A percentile compares a stretch with the other conserved stretches of the same genome.
Evolutionary conservation across 2,113 vertebrate genomes (phyloP).

Genomic region (Brachionichthys hirsutus): DNA sequence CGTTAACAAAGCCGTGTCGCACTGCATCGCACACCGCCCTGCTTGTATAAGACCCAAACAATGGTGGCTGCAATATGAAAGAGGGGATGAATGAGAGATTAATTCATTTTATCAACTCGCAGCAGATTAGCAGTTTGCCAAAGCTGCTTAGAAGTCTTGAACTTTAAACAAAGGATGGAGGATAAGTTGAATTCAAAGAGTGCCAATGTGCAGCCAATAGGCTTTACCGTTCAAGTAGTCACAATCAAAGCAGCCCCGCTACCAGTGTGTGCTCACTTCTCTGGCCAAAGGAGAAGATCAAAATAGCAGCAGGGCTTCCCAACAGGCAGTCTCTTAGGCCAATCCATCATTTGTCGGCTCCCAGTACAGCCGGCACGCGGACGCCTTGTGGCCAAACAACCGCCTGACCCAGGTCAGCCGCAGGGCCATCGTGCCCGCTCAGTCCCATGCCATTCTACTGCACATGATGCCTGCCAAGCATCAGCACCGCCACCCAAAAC

Average conservation of each 20-base stretch:
- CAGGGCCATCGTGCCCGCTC: conserved; percentile 67
- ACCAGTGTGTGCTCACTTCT: conserved; percentile 68
- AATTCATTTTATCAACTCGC: conserved; percentile 51
- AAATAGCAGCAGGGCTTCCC: conserved; percentile 75
- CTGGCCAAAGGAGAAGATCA: conserved; percentile 66
- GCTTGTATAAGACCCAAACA: conserved; percentile 54
- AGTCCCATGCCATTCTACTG: conserved; percentile 64
- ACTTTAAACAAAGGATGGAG: conserved; percentile 53
- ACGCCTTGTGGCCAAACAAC: conserved; percentile 76
- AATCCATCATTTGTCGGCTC: conserved; percentile 74
- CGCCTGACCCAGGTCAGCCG: conserved; percentile 74
- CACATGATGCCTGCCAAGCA: conserved; percentile 54
- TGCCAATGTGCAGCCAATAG: conserved; percentile 58
- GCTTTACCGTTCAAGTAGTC: conserved; percentile 64
- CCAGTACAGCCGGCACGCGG: conserved; percentile 69
- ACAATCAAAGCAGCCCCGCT: conserved; percentile 73
- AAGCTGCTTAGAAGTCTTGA: conserved; percentile 63
- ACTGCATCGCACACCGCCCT: conserved; percentile 16
- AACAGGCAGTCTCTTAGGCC: conserved; percentile 69
- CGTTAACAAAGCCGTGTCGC: conserved; percentile 37
- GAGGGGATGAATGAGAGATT: conserved; percentile 35
- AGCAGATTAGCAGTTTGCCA: conserved; percentile 50
- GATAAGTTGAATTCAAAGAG: conserved; percentile 59
- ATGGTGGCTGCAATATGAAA: conserved; percentile 52
- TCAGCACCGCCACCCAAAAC: conserved; percentile 64